Conservation (phyloP, 2,888 invertebrate genomes). For the Standfussiana lucernea region DNA sequence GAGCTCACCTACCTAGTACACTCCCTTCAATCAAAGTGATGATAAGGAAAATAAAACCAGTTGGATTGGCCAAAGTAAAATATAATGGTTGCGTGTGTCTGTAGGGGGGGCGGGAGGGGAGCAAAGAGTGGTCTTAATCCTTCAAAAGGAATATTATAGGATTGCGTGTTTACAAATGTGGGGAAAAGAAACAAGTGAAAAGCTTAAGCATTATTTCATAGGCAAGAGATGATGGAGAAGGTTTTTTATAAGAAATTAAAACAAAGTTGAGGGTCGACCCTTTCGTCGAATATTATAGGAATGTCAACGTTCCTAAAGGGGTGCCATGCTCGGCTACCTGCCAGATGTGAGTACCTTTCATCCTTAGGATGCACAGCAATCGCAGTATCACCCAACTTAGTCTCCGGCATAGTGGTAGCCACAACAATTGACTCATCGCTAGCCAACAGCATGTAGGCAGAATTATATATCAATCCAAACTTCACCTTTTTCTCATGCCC, state of each 20-base stretch:
- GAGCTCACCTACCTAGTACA: too few species aligned
- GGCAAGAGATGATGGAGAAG: background rate
- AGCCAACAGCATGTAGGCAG: constrained; percentile 93
- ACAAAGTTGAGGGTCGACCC: constrained; percentile 95
- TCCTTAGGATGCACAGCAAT: constrained; percentile 98
- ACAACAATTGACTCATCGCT: constrained; percentile 93
- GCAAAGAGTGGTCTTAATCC: constrained; percentile 7
- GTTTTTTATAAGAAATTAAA: too few species aligned
- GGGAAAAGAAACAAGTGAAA: background rate
- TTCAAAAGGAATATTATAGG: constrained; percentile 19
- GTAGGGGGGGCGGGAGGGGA: too few species aligned
- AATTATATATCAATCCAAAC: constrained; percentile 95
- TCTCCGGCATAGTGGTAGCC: constrained; percentile 98
- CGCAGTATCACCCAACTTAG: constrained; percentile 98
- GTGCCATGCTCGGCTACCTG: constrained; percentile 91
- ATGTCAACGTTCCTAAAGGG: constrained; percentile 93
- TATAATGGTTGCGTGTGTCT: constrained; percentile 33
- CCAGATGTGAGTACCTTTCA: constrained; percentile 90
- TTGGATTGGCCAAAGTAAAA: background rate
- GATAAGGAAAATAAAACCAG: background rate
- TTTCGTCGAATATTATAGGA: constrained; percentile 95
- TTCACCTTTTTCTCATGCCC: constrained; percentile 93
- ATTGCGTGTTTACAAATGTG: constrained; percentile 32
- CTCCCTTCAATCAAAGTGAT: background rate
- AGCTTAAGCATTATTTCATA: background rate